A percentile compares a stretch with the other conserved stretches of the same genome.
Evolutionary conservation across 1,140 invertebrate species (phyloP).

Genomic region (Tachypleus tridentatus): DNA sequence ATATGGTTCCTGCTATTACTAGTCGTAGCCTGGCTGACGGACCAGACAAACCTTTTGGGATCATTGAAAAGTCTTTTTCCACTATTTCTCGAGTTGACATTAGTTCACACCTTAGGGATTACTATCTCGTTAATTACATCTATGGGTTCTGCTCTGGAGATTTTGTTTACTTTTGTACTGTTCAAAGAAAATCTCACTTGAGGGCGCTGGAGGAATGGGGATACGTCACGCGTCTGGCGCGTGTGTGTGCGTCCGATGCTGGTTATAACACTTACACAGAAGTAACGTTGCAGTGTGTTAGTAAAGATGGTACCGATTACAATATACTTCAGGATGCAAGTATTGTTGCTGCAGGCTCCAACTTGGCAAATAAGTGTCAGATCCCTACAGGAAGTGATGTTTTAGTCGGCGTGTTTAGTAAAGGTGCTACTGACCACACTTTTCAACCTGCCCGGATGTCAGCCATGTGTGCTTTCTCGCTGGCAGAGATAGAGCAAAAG

Average conservation of each 20-base stretch:
- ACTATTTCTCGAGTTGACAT: constrained; percentile 60
- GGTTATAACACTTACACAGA: constrained; percentile 90
- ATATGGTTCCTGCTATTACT: constrained; percentile 84
- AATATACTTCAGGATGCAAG: constrained; percentile 86
- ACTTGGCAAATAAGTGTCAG: constrained; percentile 60
- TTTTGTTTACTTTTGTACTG: constrained; percentile 87
- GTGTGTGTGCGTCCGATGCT: constrained; percentile 84
- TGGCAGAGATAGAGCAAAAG: constrained; percentile 75
- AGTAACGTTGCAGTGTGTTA: constrained; percentile 57
- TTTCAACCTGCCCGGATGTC: constrained; percentile 55
- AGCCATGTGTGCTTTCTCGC: constrained; percentile 50
- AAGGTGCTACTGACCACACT: constrained; percentile 63
- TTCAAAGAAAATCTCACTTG: constrained; percentile 84
- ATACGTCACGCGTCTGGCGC: constrained; percentile 74
- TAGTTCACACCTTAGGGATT: constrained; percentile 66
- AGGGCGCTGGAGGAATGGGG: constrained; percentile 74
- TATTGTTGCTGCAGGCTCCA: constrained; percentile 60
- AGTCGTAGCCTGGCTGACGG: constrained; percentile 62
- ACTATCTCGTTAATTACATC: constrained; percentile 85
- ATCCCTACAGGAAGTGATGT: constrained; percentile 34
- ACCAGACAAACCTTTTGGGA: constrained; percentile 60
- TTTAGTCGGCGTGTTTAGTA: constrained; percentile 70
- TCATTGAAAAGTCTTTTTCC: constrained; percentile 52
- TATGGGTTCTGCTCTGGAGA: constrained; percentile 90
- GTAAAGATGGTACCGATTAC: constrained; percentile 48